Evolutionary conservation across 2,888 invertebrate species (phyloP).

Genomic region (Drosophila aldrichi): DNA sequence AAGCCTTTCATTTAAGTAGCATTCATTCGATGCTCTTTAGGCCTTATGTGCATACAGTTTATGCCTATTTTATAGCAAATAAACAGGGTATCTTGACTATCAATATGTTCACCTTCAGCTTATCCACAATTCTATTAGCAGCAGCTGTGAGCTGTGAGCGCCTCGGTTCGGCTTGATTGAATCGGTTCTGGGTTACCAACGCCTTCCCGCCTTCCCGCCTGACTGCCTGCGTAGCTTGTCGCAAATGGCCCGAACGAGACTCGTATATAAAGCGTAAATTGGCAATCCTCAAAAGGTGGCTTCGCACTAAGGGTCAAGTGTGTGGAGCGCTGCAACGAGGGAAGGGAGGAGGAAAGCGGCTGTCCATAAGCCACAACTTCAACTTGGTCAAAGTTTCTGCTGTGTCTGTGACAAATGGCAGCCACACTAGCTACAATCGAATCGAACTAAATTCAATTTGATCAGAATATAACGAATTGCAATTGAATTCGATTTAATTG

Average conservation of each 20-base stretch:
- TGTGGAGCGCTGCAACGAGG: neutral
- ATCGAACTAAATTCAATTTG: conserved; percentile 39
- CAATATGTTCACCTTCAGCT: neutral
- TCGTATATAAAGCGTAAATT: conserved; percentile 63
- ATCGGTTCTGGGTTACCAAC: conserved; percentile 23
- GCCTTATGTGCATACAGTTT: neutral
- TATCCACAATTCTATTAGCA: conserved; percentile 35
- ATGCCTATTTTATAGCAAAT: neutral
- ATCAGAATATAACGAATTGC: conserved; percentile 6
- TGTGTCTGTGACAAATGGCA: conserved; percentile 1
- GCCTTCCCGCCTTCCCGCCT: neutral
- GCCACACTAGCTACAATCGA: neutral
- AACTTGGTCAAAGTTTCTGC: conserved; percentile 12
- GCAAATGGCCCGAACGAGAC: conserved; percentile 59
- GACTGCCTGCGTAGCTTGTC: conserved; percentile 37
- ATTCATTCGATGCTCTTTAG: neutral
- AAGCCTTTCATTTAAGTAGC: too few species aligned
- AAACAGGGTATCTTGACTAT: conserved; percentile 20
- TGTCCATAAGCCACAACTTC: neutral
- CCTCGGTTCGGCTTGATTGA: conserved; percentile 43
- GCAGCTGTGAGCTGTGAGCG: conserved; percentile 41
- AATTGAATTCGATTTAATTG: conserved; percentile 41
- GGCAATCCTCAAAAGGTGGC: conserved; percentile 56
- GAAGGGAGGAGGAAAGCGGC: neutral
- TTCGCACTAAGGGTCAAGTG: conserved; percentile 19